Conservation (phyloP, 2,888 invertebrate species). For the Danaus chrysippus region DNA sequence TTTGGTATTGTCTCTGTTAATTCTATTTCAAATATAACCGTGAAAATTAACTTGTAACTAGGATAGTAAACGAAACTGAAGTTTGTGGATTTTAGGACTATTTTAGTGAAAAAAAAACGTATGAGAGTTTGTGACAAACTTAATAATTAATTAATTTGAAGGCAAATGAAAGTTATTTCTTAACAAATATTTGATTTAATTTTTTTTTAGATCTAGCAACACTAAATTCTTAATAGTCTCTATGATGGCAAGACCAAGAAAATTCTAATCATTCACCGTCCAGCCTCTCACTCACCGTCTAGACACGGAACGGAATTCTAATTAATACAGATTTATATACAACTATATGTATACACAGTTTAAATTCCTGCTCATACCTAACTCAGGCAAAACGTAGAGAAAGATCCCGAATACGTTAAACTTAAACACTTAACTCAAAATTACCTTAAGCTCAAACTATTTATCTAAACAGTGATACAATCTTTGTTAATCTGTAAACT, state of each 20-base stretch:
- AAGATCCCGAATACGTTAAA: neutral
- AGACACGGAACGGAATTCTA: slow-evolving; percentile 27
- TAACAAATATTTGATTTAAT: too few species aligned
- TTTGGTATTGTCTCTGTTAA: slow-evolving; percentile 3
- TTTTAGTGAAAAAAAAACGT: too few species aligned
- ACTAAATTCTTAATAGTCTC: neutral
- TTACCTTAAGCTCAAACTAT: slow-evolving; percentile 5
- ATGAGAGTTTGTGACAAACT: too few species aligned
- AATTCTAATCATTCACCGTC: slow-evolving; percentile 19
- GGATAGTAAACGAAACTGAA: too few species aligned
- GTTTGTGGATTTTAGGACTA: too few species aligned
- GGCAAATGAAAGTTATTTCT: too few species aligned
- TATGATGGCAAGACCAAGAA: neutral
- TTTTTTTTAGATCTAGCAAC: neutral
- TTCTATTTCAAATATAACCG: slow-evolving; percentile 1
- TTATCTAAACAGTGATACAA: neutral
- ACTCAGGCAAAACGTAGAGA: neutral
- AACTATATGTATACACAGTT: slow-evolving; percentile 6
- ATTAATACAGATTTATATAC: slow-evolving; percentile 16
- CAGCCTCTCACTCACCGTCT: slow-evolving; percentile 26
- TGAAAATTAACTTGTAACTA: too few species aligned
- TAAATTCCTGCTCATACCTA: neutral
- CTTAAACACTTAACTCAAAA: neutral
- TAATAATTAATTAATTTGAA: too few species aligned
- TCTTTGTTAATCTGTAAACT: slow-evolving; percentile 5